Evolutionary conservation across 2,888 invertebrate genomes (phyloP), one percentile per base, ranked within the genome.

Genomic region (Acronicta psi): DNA sequence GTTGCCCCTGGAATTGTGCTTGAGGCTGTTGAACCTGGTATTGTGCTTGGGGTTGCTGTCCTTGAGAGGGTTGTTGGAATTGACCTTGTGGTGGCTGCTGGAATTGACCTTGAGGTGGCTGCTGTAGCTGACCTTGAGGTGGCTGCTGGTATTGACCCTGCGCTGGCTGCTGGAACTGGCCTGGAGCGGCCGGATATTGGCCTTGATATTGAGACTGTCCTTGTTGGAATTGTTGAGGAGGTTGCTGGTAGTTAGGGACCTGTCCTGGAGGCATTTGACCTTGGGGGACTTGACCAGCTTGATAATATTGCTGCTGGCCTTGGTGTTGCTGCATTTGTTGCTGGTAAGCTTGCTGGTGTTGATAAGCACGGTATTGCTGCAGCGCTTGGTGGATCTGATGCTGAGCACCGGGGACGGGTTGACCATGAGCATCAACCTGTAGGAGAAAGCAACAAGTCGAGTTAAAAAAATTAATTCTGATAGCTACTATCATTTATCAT

Each of bases 371-470:
- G 67, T 80, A 85, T 61, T 87, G 85, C 37, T 88, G 86, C 10
- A 87, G 83, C 1, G 89, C 90, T 66, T 89, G 89, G 25, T 90
- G 87, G 29, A 92, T 86, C 69, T 94, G 92, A 62, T 91, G 90
- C 51, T 91, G 85, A 0, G 91, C 86, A 7, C 92, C 92, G 2
- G 93, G 91, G 2, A 92, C 51, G 0, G 92, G 91, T 8, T 87
- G 86, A 10, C 93, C 93, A 56, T 92, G 87, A 11, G 86, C 87
- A 69, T 91, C 93, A 59, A 93, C 85, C 93, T 93, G 68, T 62
- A 67, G 34, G 29, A 47, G 25, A 38, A 55, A 2, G 13, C 9
- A 45, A 31, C 23, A 14, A 2, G 7, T 31, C 31, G 13, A n/a
- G n/a, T n/a, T n/a, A n/a, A n/a, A n/a, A n/a, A n/a, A n/a, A n/a